Percentiles rank a stretch among this genome's conserved stretches.
phyloP scores from a whole-genome alignment of 1,140 invertebrate genomes.

The Leucophenga varia region DNA sequence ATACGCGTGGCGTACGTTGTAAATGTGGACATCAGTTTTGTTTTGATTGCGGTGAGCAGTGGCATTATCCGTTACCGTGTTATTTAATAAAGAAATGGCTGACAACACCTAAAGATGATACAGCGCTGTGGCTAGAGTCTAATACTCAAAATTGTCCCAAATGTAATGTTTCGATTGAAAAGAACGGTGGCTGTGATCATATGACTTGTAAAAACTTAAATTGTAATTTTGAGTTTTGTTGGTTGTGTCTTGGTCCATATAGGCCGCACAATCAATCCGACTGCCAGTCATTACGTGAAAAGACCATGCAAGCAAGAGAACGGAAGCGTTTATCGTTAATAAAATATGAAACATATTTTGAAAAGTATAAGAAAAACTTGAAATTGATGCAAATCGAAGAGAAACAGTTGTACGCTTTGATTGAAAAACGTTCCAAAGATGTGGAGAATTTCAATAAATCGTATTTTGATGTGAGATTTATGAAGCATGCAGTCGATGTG shows the following conservation, averaged over 20 bases:
- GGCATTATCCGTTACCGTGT: conserved; percentile 97
- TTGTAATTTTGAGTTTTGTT: conserved; percentile 98
- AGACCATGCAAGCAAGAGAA: too few species aligned
- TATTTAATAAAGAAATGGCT: conserved; percentile 90
- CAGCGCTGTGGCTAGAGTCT: conserved; percentile 98
- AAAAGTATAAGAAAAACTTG: conserved; percentile 99
- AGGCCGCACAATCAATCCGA: conserved; percentile 96
- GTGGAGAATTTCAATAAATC: conserved; percentile 99
- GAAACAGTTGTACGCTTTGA: conserved; percentile 87
- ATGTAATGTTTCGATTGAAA: conserved; percentile 95
- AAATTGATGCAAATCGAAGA: conserved; percentile 95
- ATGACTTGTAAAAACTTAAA: conserved; percentile 98
- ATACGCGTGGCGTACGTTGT: conserved; percentile 86
- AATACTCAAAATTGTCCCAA: conserved; percentile 99
- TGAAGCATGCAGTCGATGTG: conserved; percentile 95
- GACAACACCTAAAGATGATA: conserved; percentile 98
- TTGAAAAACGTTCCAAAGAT: conserved; percentile 97
- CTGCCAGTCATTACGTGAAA: too few species aligned
- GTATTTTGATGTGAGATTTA: conserved; percentile 94
- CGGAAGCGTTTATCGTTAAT: too few species aligned
- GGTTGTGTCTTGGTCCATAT: conserved; percentile 97
- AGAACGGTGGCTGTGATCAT: conserved; percentile 97
- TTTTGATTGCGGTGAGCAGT: conserved; percentile 94
- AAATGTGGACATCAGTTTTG: conserved; percentile 89
- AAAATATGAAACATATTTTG: too few species aligned